Conservation (phyloP, 30 jellyfish, hydroid and myxozoan genomes). For the Chironex yamaguchii region DNA sequence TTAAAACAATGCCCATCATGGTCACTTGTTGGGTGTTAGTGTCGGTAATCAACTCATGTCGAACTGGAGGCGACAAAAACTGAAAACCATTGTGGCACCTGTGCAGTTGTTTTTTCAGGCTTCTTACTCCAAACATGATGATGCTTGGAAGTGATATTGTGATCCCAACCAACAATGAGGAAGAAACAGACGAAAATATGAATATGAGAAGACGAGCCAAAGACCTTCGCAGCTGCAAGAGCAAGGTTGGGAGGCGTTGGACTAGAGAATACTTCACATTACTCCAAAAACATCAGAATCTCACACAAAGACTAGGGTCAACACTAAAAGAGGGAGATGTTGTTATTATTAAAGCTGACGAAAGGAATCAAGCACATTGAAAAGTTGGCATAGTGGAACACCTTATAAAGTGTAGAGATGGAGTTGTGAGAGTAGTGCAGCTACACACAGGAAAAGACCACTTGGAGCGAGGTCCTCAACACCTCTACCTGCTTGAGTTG, state of each 20-base stretch:
- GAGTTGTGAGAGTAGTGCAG: conserved; percentile 60
- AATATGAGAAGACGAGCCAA: conserved; percentile 66
- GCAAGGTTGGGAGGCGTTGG: conserved; percentile 71
- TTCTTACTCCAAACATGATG: conserved; percentile 69
- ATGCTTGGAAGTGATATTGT: conserved; percentile 38
- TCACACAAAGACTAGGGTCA: conserved; percentile 3
- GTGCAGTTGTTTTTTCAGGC: conserved; percentile 59
- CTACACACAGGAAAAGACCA: conserved; percentile 37
- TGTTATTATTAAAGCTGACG: conserved; percentile 65
- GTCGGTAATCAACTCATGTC: conserved; percentile 35
- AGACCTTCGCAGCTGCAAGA: conserved; percentile 51
- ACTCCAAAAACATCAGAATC: conserved; percentile 63
- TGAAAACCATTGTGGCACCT: conserved; percentile 64
- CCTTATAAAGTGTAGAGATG: conserved; percentile 51
- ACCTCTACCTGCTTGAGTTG: conserved; percentile 59
- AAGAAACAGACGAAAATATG: conserved; percentile 26
- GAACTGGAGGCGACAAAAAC: conserved; percentile 57
- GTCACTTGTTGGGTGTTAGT: too few relatives aligned
- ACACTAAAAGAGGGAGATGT: conserved; percentile 50
- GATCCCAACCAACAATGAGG: conserved; percentile 58
- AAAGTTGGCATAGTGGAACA: conserved; percentile 28
- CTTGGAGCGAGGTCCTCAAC: conserved; percentile 65
- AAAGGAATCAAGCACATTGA: conserved; percentile 61
- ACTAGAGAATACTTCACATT: conserved; percentile 33
- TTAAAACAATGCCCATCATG: conserved; percentile 41